Conservation (phyloP, 92 coral and sea anemone species). For the Porites evermanni region DNA sequence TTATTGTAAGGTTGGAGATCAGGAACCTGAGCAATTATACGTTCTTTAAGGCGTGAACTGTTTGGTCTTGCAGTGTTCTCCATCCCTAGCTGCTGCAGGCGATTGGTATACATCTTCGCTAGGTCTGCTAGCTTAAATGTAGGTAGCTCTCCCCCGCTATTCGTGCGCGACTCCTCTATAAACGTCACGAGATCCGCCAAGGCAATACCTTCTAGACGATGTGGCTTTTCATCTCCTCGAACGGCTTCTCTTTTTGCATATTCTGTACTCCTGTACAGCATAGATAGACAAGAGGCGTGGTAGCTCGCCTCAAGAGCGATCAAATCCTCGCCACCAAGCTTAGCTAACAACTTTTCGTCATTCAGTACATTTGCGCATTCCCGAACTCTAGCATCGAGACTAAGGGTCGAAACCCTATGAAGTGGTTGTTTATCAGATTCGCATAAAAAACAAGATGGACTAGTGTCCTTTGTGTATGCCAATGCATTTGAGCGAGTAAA, state of each 20-base stretch:
- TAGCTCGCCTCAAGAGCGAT: conserved; percentile 66
- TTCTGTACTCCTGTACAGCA: conserved; percentile 49
- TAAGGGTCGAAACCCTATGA: conserved; percentile 57
- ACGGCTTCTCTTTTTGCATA: conserved; percentile 20
- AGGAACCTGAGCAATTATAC: conserved; percentile 57
- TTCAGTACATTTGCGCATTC: conserved; percentile 57
- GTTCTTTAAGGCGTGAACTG: conserved; percentile 63
- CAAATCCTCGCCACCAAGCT: conserved; percentile 69
- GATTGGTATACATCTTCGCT: conserved; percentile 39
- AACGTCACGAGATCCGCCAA: conserved; percentile 60
- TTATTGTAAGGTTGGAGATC: conserved; percentile 54
- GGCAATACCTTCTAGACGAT: conserved; percentile 50
- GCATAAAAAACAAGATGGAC: conserved; percentile 60
- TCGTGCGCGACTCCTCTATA: conserved; percentile 49
- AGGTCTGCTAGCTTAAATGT: conserved; percentile 59
- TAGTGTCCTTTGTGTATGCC: neutral
- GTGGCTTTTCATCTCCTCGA: neutral
- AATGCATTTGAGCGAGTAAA: conserved; percentile 50
- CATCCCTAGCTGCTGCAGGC: conserved; percentile 4
- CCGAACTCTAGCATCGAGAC: conserved; percentile 55
- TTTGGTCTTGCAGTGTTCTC: neutral
- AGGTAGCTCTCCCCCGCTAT: conserved; percentile 13
- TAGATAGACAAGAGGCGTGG: conserved; percentile 57
- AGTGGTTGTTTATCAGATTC: conserved; percentile 37
- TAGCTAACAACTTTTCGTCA: conserved; percentile 59